Evolutionary conservation across 2,888 invertebrate species (phyloP).

Genomic region (Tribolium freemani): DNA sequence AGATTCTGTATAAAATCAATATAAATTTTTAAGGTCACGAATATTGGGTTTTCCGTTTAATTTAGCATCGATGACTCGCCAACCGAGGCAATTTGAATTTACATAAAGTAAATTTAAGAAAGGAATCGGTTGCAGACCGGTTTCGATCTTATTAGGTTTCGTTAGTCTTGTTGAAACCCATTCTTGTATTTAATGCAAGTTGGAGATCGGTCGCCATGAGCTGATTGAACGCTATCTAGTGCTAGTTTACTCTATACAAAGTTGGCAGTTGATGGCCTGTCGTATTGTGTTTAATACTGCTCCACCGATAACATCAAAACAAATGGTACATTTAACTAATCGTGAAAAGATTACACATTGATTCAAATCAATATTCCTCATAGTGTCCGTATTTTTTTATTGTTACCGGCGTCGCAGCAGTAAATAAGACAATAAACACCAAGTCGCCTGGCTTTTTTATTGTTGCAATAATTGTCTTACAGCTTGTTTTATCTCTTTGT

Average conservation of each 20-base stretch:
- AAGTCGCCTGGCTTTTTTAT: background rate
- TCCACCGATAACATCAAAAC: background rate
- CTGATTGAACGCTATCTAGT: background rate
- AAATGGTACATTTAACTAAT: background rate
- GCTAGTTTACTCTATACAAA: background rate
- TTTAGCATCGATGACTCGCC: conserved; percentile 23
- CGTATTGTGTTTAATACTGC: background rate
- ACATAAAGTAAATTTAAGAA: conserved; percentile 20
- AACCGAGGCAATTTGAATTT: conserved; percentile 15
- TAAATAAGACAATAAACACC: background rate
- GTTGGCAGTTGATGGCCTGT: background rate
- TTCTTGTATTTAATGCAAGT: background rate
- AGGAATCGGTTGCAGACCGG: background rate
- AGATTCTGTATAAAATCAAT: conserved; percentile 9
- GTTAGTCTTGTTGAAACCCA: background rate
- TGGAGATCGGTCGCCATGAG: background rate
- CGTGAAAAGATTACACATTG: background rate
- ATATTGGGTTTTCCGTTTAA: conserved; percentile 22
- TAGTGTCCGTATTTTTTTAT: background rate
- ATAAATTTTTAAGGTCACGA: conserved; percentile 16
- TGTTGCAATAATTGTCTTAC: background rate
- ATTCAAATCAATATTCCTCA: background rate
- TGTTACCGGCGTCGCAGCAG: background rate
- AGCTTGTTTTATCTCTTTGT: background rate
- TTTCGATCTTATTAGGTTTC: background rate